phyloP scores from a whole-genome alignment of 2,797 vertebrate genomes.

The Aulostomus chinensis region DNA sequence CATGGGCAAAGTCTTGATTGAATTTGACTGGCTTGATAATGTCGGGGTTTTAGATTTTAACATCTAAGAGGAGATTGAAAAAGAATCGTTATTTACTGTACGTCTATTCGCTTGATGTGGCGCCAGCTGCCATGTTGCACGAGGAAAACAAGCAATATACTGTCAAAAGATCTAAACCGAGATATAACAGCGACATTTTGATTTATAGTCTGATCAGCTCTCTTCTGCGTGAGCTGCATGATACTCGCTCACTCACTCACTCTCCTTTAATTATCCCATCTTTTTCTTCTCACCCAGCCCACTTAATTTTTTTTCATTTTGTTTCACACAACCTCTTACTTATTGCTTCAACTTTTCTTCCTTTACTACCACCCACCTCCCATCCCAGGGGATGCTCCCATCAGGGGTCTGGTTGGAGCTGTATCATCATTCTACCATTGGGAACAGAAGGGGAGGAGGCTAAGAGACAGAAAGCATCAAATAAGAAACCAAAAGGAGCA shows the following conservation, averaged over 20 bases:
- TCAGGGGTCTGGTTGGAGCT: slow-evolving; percentile 37
- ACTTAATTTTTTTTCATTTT: slow-evolving; percentile 2
- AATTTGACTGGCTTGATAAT: slow-evolving; percentile 18
- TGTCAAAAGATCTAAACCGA: slow-evolving; percentile 70
- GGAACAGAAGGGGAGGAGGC: slow-evolving; percentile 2
- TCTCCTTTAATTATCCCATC: slow-evolving; percentile 45
- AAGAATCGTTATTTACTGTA: slow-evolving; percentile 56
- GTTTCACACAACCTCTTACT: slow-evolving; percentile 5
- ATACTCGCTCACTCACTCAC: slow-evolving; percentile 25
- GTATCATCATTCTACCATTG: slow-evolving; percentile 30
- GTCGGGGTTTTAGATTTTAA: slow-evolving; percentile 35
- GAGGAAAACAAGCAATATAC: slow-evolving; percentile 68
- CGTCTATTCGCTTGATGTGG: slow-evolving; percentile 52
- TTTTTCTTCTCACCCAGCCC: slow-evolving; percentile 8
- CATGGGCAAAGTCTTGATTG: slow-evolving; percentile 11
- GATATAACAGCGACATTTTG: slow-evolving; percentile 69
- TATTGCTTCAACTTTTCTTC: slow-evolving; percentile 23
- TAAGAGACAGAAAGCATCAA: slow-evolving; percentile 21
- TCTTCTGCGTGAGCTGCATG: slow-evolving; percentile 45
- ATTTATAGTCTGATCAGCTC: slow-evolving; percentile 75
- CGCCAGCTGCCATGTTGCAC: slow-evolving; percentile 60
- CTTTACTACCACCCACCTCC: slow-evolving; percentile 14
- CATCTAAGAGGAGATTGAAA: slow-evolving; percentile 42
- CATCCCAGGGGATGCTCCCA: slow-evolving; percentile 29
- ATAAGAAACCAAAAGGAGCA: slow-evolving; percentile 54